Evolutionary conservation across 2,888 invertebrate genomes (phyloP), one percentile per base, ranked within the genome.

Genomic region (Campopleginae sp.): DNA sequence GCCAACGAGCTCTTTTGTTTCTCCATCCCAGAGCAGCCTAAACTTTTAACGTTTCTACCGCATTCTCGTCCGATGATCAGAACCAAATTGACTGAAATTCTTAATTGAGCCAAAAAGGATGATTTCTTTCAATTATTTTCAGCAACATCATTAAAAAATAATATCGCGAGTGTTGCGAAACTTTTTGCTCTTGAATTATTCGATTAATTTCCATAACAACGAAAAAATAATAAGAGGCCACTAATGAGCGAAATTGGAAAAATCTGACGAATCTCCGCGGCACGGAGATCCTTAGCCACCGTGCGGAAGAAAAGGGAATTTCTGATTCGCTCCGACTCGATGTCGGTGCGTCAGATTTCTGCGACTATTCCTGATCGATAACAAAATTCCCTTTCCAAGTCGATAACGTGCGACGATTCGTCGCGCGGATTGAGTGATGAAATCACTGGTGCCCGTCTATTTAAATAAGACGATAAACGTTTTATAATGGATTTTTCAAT

Each of bases 311-410:
- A 85, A 87, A 76, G 66, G 72, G 87, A 90, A 90, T 85, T 85
- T 65, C 46, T 51, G 72, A 51, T 42, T 54, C 38, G 48, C 46
- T 54, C 46, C 38, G 23, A 42, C 75, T 44, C 72, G 51, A 76
- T 17, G 90, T 89, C 90, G 92, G 89, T 91, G 90, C 72, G 48
- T 48, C 87, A 89, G 91, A 42, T 84, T 48, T 80, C 91, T 87
- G 68, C 51, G n/a, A n/a, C 68, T 48, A 76, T 33, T 10, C 77
- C 65, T 54, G 27, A 54, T 46, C 42, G 86, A 77, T 87, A 86
- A 85, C 58, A 54, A 44, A 77, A 80, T 48, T 80, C 68, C 68
- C 87, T 77, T 7, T 38, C 10, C 10, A 2, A 19, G 65, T 61
- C 72, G 71, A 70, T 79, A 27, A 54, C 42, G 23, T 2, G 17